A percentile compares a stretch with the other conserved stretches of the same genome.
These are phyloP conservation scores for Coracias cyanogaster DNA, from an alignment of 2,797 vertebrate species.

Conservation along the genomic window DNA sequence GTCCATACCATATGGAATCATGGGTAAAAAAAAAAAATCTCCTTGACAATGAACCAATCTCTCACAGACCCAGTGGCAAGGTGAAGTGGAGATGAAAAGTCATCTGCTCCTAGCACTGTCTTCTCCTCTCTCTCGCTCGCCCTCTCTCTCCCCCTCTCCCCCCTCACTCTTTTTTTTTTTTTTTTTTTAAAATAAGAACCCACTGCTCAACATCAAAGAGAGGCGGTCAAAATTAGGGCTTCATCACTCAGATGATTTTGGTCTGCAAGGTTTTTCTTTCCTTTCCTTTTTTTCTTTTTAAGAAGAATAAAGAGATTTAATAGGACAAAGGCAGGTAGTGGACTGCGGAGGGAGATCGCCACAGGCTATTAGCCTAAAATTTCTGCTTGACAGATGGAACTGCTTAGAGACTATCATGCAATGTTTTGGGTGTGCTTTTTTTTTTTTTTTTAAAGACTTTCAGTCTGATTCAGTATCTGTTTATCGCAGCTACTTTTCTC, in stretches of 20 bases:
- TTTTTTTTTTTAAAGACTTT: constrained; percentile 65
- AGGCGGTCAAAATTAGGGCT: constrained; percentile 87
- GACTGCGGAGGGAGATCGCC: constrained; percentile 89
- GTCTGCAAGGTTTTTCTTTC: constrained; percentile 86
- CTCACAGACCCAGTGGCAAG: constrained; percentile 98
- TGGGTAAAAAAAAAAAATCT: constrained; percentile 94
- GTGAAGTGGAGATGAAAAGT: constrained; percentile 93
- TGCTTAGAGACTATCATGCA: constrained; percentile 96
- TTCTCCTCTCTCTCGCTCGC: constrained; percentile 77
- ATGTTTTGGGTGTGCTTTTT: constrained; percentile 80
- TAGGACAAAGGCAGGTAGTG: constrained; percentile 95
- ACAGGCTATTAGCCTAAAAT: constrained; percentile 95
- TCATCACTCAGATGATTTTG: constrained; percentile 89
- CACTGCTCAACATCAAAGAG: constrained; percentile 87
- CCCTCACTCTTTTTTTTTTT: constrained; percentile 45
- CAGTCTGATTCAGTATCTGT: constrained; percentile 85
- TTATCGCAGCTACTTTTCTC: constrained; percentile 83
- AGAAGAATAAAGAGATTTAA: constrained; percentile 92
- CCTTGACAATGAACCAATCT: constrained; percentile 99
- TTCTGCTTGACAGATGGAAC: constrained; percentile 97
- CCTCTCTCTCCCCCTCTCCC: constrained; percentile 27
- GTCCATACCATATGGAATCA: constrained; percentile 98
- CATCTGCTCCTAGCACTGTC: constrained; percentile 91
- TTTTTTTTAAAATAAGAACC: constrained; percentile 79
- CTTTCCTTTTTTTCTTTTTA: constrained; percentile 60